phyloP scores from a whole-genome alignment of 2,888 invertebrate species.

The Tetranychus piercei region DNA sequence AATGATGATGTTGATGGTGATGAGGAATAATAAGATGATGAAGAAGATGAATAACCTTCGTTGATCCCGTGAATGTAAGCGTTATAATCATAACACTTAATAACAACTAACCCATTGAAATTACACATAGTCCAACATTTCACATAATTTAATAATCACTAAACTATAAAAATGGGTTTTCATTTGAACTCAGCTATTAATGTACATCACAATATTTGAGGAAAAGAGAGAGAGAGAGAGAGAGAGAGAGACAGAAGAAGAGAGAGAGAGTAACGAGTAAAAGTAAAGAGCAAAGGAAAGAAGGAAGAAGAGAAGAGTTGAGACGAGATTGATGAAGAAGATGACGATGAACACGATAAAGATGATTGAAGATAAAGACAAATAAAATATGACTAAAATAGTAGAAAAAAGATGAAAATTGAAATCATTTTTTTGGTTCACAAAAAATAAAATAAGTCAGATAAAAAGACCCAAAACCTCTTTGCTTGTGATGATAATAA shows the following conservation, averaged over 20 bases:
- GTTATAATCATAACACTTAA: neutral
- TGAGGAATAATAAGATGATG: neutral
- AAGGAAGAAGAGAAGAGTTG: neutral
- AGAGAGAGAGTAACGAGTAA: neutral
- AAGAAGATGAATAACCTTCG: neutral
- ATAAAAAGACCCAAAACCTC: too few relatives aligned
- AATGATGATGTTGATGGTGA: neutral
- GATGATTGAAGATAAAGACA: neutral
- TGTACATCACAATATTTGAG: neutral
- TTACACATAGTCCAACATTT: too few relatives aligned
- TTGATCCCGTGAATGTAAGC: neutral
- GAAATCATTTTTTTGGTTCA: too few relatives aligned
- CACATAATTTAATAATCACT: neutral
- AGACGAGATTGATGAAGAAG: neutral
- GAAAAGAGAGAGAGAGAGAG: slow-evolving; percentile 10
- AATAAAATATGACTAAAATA: too few relatives aligned
- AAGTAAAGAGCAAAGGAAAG: neutral
- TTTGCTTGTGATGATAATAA: too few relatives aligned
- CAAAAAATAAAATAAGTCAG: too few relatives aligned
- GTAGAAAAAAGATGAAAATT: too few relatives aligned
- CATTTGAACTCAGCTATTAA: too few relatives aligned
- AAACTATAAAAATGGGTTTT: neutral
- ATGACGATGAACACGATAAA: neutral
- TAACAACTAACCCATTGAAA: too few relatives aligned
- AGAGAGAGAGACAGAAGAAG: slow-evolving; percentile 11